Percentiles rank a stretch among this genome's conserved stretches.
Evolutionary conservation across 2,888 invertebrate species (phyloP).

Genomic region (Drosophila mimetica): DNA sequence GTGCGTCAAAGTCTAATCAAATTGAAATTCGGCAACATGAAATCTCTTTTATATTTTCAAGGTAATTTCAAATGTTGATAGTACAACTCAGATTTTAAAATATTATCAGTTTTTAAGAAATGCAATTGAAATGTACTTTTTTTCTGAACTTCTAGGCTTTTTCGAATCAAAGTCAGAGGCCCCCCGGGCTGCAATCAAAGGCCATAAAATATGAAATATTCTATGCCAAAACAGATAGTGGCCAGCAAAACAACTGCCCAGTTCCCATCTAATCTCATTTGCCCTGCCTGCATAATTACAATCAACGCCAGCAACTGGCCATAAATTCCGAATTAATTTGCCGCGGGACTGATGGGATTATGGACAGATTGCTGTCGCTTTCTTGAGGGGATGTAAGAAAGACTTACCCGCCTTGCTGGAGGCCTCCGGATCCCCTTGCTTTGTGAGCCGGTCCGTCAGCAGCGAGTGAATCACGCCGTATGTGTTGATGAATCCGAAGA

Average conservation of each 20-base stretch:
- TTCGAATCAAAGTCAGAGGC: constrained; percentile 3
- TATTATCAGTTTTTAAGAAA: not conserved
- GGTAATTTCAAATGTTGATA: not conserved
- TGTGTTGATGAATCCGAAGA: constrained; percentile 96
- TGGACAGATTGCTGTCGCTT: constrained; percentile 32
- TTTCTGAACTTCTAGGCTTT: not conserved
- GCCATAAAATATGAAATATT: constrained; percentile 16
- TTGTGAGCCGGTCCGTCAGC: constrained; percentile 87
- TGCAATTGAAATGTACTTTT: not conserved
- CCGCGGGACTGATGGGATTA: constrained; percentile 61
- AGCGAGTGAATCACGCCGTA: constrained; percentile 90
- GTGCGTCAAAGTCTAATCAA: constrained; percentile 5
- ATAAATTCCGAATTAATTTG: constrained; percentile 62
- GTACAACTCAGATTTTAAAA: constrained; percentile 1
- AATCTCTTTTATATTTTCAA: not conserved
- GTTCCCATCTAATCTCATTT: constrained; percentile 64
- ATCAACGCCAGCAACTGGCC: constrained; percentile 54
- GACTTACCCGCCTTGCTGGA: constrained; percentile 92
- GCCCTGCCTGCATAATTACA: constrained; percentile 61
- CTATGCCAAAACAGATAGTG: constrained; percentile 26
- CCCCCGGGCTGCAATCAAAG: constrained; percentile 26
- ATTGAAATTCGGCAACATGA: not conserved
- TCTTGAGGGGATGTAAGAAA: constrained; percentile 1
- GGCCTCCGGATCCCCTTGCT: constrained; percentile 88
- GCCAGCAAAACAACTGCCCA: constrained; percentile 55